Percentiles rank a stretch among this genome's conserved stretches.
These are phyloP conservation scores for Tinea trinotella DNA, from an alignment of 2,888 invertebrate genomes.

Conservation along the genomic window DNA sequence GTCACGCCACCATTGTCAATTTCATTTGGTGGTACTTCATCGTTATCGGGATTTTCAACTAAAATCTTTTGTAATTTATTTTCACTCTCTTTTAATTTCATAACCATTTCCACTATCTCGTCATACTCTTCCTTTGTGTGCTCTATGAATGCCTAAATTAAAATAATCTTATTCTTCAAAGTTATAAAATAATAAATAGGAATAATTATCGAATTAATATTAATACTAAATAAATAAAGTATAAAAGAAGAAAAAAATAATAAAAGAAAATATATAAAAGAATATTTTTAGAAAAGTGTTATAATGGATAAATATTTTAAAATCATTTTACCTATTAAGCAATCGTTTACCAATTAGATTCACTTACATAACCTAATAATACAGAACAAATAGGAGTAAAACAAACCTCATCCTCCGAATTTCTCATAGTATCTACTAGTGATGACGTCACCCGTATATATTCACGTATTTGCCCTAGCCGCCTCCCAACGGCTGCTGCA, in stretches of 20 bases:
- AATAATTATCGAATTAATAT: neutral
- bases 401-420: constrained; percentile 77
- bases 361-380: neutral
- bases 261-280: too few species aligned
- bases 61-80: constrained; percentile 74
- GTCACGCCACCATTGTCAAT: neutral
- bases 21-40: constrained; percentile 34
- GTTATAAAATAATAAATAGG: constrained; percentile 1
- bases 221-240: neutral
- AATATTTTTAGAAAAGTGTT: too few species aligned
- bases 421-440: constrained; percentile 78
- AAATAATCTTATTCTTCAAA: constrained; percentile 16
- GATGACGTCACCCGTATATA: constrained; percentile 80
- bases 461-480: constrained; percentile 79
- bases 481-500: constrained; percentile 77
- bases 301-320: too few species aligned
- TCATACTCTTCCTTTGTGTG: constrained; percentile 71
- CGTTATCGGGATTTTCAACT: constrained; percentile 45
- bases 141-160: constrained; percentile 64
- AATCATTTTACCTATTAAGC: too few species aligned
- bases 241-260: too few species aligned
- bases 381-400: neutral
- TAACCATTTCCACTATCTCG: constrained; percentile 76
- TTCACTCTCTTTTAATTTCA: constrained; percentile 80
- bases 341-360: too few species aligned